Base-by-base conservation (phyloP, 2,888 invertebrate species). In the Scelioninae gen. 1 region DNA sequence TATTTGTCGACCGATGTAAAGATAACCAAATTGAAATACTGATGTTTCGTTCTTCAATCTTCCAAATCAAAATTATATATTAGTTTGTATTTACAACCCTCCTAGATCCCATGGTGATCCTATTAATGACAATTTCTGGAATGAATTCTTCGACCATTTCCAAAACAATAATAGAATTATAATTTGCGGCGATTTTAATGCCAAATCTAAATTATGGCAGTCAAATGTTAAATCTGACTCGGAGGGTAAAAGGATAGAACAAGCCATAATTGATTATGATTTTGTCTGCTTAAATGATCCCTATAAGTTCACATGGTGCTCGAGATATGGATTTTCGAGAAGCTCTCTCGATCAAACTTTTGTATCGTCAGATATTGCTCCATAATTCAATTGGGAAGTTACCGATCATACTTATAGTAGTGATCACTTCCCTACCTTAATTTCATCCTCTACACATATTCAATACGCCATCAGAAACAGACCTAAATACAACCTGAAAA, bases 351-450 rank as follows among this genome's bases (percentile, higher is more conserved):
- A 69, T 10, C 4, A 56, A 13, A 11, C 32, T 0, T 32, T 69
- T 31, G 31, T 55, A 6, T 69, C 68, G 4, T 6, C 43, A 7
- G 32, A 69, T 16, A 6, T 69, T 3, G 68, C 56, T 6, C 10
- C 15, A 0, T 15, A 69, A 1, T 69, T 69, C 31, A 10, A 23
- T 0, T 69, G 68, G 68, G 7, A 43, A 2, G 40, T 55, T 2
- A 1, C 3, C 5, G 23, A 16, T 29, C 13, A 55, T 29, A 29
- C 13, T n/a, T 43, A 31, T 16, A 45, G 45, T 13, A 45, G 56
- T 29, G 68, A 68, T 15, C 68, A 68, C 32, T 43, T 32, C 16
- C 68, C 68, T 13, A 16, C 38, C 8, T 29, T 66, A 40, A 40
- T 40, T 10, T 34, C 6, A n/a, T n/a, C n/a, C n/a, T n/a, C n/a